Evolutionary conservation across 2,113 vertebrate species (phyloP), one percentile per base, ranked within the genome.

Genomic region (Mustelus asterias): DNA sequence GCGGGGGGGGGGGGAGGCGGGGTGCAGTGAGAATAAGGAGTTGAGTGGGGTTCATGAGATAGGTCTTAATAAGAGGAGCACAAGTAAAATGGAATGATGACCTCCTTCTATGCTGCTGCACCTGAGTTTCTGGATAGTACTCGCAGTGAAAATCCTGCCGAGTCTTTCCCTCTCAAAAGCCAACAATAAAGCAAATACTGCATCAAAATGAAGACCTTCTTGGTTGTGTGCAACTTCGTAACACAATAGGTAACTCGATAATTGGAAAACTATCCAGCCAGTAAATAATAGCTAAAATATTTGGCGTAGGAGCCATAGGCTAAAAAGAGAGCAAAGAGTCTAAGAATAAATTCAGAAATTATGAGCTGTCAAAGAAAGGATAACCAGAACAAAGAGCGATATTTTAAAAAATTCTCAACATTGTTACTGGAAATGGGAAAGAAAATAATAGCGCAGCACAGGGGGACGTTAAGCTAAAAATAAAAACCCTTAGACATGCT

Each of bases 341-440:
- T n/a, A 92, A 92, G 89, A 65, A 65, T 65, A 37, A 18, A 63
- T 29, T n/a, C 33, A 92, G 14, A 92, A 92, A 37, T 92, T 92
- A 63, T 92, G 89, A 92, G 29, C 33, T 92, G 89, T 65, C 60
- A 92, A 65, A 22, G 89, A 65, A 92, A 90, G 54, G 29, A n/a
- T 65, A 18, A 7, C 18, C 89, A 92, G 14, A 37, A 63, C 14
- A 65, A 33, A 65, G 14, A 92, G n/a, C 22, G 65, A 65, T 37
- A 92, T 37, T 92, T 65, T 60, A 20, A 92, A 92, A 88, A 37
- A 0, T 37, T 37, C 89, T 18, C 10, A 88, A 54, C 3, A 20
- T 89, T 29, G 24, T 89, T 60, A 89, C 48, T 92, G 89, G 14
- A 37, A 92, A 37, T 65, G n/a, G 58, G 89, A 16, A 83, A 41